These are phyloP conservation scores for Palythoa grandiflora DNA, from an alignment of 92 coral and sea anemone genomes.

Conservation along the genomic window DNA sequence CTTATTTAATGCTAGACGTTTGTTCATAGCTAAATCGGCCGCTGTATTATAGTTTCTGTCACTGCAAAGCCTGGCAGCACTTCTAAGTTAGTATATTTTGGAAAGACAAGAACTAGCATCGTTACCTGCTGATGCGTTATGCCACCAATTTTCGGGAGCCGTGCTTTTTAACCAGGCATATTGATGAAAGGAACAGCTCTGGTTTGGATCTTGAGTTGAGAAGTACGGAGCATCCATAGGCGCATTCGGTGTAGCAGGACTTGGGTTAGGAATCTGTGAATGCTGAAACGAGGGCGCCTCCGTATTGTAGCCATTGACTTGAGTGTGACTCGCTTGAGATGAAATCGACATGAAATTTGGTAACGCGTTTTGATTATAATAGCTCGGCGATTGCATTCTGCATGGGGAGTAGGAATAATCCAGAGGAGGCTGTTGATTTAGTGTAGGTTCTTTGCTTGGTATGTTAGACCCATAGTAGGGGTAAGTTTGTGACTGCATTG, in stretches of 20 bases:
- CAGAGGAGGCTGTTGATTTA: constrained; percentile 75
- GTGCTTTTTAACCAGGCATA: constrained; percentile 99
- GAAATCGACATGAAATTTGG: constrained; percentile 91
- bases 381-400: constrained; percentile 99
- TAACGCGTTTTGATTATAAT: constrained; percentile 88
- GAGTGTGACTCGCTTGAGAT: constrained; percentile 88
- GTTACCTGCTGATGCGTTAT: constrained; percentile 74
- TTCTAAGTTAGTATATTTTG: background rate
- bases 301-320: constrained; percentile 87
- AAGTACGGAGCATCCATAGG: constrained; percentile 85
- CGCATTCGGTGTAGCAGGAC: constrained; percentile 64
- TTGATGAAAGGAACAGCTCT: constrained; percentile 95
- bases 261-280: constrained; percentile 86
- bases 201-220: constrained; percentile 79
- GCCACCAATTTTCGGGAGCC: constrained; percentile 93
- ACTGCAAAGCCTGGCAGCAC: constrained; percentile 29
- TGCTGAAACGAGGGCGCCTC: constrained; percentile 88
- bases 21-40: constrained; percentile 52
- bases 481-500: constrained; percentile 98
- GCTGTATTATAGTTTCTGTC: constrained; percentile 16
- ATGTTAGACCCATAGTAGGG: constrained; percentile 88
- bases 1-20: constrained; percentile 63
- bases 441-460: constrained; percentile 79
- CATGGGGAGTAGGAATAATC: constrained; percentile 97
- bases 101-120: constrained; percentile 38